Percentiles rank a stretch among this genome's conserved stretches.
Conservation (phyloP, 2,888 invertebrate genomes). For the Lithophane ornitopus region DNA sequence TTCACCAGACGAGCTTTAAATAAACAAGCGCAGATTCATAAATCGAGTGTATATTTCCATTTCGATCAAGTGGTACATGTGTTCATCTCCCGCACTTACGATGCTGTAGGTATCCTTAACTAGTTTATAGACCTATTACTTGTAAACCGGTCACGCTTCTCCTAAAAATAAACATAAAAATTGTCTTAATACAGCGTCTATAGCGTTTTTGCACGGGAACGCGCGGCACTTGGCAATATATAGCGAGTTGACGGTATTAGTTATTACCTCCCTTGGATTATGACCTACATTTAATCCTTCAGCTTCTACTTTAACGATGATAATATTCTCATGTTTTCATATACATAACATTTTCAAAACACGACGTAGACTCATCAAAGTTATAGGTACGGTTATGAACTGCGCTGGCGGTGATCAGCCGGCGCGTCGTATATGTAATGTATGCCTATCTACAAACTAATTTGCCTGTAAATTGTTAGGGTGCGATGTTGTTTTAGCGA, state of each 20-base stretch:
- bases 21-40: slow-evolving; percentile 32
- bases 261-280: slow-evolving; percentile 76
- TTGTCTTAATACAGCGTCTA: slow-evolving; percentile 76
- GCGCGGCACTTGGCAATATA: slow-evolving; percentile 63
- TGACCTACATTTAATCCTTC: slow-evolving; percentile 73
- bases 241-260: slow-evolving; percentile 70
- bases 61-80: slow-evolving; percentile 68
- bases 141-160: slow-evolving; percentile 75
- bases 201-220: slow-evolving; percentile 76
- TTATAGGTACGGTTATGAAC: slow-evolving; percentile 46
- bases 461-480: slow-evolving; percentile 78
- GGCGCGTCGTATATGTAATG: slow-evolving; percentile 52
- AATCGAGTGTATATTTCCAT: slow-evolving; percentile 43
- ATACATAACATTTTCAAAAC: slow-evolving; percentile 62
- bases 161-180: slow-evolving; percentile 81
- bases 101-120: slow-evolving; percentile 71
- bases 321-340: slow-evolving; percentile 64
- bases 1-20: slow-evolving; percentile 13
- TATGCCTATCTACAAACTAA: slow-evolving; percentile 73
- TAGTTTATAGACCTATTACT: slow-evolving; percentile 77
- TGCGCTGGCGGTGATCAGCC: slow-evolving; percentile 65
- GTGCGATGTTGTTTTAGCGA: slow-evolving; percentile 78
- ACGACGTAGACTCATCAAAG: slow-evolving; percentile 48
- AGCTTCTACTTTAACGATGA: slow-evolving; percentile 67
- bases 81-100: slow-evolving; percentile 76